Base-by-base conservation (phyloP, 2,888 invertebrate genomes). In the Aphodius granarius region DNA sequence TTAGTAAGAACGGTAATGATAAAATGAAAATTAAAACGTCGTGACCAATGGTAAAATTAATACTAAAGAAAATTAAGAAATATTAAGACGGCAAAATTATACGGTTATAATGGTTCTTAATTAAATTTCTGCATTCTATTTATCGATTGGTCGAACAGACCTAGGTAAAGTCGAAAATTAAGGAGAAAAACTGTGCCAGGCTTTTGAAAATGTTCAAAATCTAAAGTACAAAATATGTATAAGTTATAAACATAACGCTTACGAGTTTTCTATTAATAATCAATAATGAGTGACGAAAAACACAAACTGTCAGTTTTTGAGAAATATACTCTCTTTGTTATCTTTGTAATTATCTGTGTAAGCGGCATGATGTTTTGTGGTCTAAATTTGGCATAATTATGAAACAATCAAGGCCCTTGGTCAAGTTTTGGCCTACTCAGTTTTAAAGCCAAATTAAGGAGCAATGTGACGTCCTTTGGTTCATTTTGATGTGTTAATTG, bases 81-180 rank as follows among this genome's bases (percentile, higher is more conserved):
- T n/a, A n/a, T n/a, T n/a, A 22, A 64, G 65, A 15, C n/a, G 9
- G 43, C 19, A 64, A 21, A 66, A 65, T 64, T 15, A 73, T 6
- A 65, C 17, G 21, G 21, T 68, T 20, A 68, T 21, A 68, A 68
- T 68, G 3, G 18, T 68, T 68, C n/a, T 18, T 66, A 66, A 43
- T 43, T 73, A 19, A 66, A 19, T 66, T 73, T 73, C 43, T 71
- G 66, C 19, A 20, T n/a, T 66, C 66, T 63, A 43, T 17, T 73
- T 74, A 22, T 70, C 15, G 64, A 63, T 62, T 63, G 21, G 15
- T 68, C 64, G 65, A 43, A 77, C 76, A 77, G 81, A 85, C 85
- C 85, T 85, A 86, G 85, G 85, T 85, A 84, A 84, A 85, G 85
- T 85, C 86, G 75, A 78, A 82, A 85, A 85, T 83, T 81, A 80